Base-by-base conservation (phyloP, 1,140 invertebrate genomes). In the Grapholita molesta region DNA sequence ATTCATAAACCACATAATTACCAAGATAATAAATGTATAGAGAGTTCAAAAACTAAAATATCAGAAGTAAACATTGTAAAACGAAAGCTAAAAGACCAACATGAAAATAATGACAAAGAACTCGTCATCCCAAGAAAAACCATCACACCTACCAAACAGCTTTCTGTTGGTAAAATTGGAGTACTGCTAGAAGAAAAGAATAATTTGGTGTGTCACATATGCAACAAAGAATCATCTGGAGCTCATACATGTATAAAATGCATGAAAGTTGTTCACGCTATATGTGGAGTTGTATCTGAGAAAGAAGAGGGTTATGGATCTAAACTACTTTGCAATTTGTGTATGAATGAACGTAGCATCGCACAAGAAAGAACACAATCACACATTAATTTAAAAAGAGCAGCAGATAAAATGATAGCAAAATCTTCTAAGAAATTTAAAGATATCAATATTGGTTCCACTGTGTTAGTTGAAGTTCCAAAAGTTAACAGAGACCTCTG, bases 401-500 rank as follows among this genome's bases (percentile, higher is more conserved):
- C 73, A 24, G 75, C 77, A 65, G 72, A 79, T 32, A 75, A 81
- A 79, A 79, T 75, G 71, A 42, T 67, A 57, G 48, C 72, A 18
- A 33, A 24, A n/a, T n/a, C n/a, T n/a, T n/a, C n/a, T n/a, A 70
- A 78, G 53, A 80, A 77, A 71, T 73, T 79, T 12, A 71, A 66
- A 74, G 38, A 70, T 69, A 67, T 77, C n/a, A 21, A 72, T 55
- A 64, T 73, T 32, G 70, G 72, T 12, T 24, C 74, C 66, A 68
- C 68, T 64, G 69, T 81, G 21, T 48, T 74, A 61, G 71, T 79
- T 21, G 72, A 79, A 74, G 71, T 79, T 35, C 72, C 77, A 21
- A 79, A 74, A 78, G 64, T 79, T 52, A 73, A 73, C 53, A 71
- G 72, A 66, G 67, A n/a, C n/a, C n/a, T n/a, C n/a, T n/a, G n/a